Conservation (phyloP, 2,797 vertebrate species). For the Lacerta bilineata region DNA sequence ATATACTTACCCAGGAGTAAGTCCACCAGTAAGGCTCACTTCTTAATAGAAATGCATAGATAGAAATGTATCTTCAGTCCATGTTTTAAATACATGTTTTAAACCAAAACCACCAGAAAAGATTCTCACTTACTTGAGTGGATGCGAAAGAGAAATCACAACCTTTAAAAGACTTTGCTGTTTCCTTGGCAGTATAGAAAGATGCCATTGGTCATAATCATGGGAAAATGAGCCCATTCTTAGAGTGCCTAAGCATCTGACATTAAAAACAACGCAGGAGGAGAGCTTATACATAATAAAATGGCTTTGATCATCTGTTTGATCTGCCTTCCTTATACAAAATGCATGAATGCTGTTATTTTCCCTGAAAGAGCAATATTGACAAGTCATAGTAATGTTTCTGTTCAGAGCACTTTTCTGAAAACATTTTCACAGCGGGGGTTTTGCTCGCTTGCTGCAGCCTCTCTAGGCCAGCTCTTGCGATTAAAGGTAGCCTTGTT, state of each 20-base stretch:
- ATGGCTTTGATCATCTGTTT: constrained; percentile 43
- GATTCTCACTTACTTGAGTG: neutral
- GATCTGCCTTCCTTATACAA: constrained; percentile 52
- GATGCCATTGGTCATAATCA: neutral
- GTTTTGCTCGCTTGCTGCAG: constrained; percentile 30
- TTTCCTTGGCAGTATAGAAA: constrained; percentile 6
- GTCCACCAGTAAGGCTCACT: neutral
- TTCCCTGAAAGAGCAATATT: constrained; percentile 49
- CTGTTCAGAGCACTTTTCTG: constrained; percentile 40
- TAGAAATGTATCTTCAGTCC: neutral
- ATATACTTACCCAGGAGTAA: neutral
- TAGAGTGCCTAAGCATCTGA: constrained; percentile 12
- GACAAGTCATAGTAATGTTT: constrained; percentile 46
- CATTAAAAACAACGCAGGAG: constrained; percentile 41
- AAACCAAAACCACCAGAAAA: neutral
- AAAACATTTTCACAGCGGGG: constrained; percentile 46
- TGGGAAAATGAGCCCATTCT: constrained; percentile 27
- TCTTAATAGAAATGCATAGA: neutral
- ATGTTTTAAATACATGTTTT: neutral
- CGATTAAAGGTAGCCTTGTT: constrained; percentile 35
- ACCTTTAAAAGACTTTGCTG: neutral
- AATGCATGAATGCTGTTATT: constrained; percentile 49
- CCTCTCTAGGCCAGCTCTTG: constrained; percentile 33
- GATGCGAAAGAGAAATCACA: neutral
- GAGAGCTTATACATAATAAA: constrained; percentile 46